These are phyloP conservation scores for Trissonchulus sp. DNA, from an alignment of 2,888 invertebrate genomes.

Conservation along the genomic window DNA sequence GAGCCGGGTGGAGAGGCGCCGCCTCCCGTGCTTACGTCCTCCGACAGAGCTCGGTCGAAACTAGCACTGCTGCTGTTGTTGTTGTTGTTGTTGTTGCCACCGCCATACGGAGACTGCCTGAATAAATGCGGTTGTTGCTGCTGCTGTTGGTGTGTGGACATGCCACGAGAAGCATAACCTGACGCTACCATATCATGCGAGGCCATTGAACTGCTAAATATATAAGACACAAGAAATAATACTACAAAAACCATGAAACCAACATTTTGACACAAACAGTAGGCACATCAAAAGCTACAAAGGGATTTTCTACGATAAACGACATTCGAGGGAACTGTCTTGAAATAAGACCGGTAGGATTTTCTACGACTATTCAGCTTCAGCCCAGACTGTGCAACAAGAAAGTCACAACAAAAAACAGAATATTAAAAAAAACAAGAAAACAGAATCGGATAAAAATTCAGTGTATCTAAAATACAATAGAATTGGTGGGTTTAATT, in stretches of 20 bases:
- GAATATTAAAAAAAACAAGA: too few relatives aligned
- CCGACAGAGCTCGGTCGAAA: not conserved
- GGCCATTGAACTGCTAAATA: slow-evolving; percentile 28
- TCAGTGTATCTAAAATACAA: too few relatives aligned
- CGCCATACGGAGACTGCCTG: slow-evolving; percentile 14
- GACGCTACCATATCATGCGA: slow-evolving; percentile 50
- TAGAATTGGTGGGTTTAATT: too few relatives aligned
- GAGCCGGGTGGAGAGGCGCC: not conserved
- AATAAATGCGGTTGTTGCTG: slow-evolving; percentile 35
- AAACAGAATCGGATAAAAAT: too few relatives aligned
- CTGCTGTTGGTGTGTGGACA: slow-evolving; percentile 41
- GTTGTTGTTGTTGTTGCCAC: slow-evolving; percentile 34
- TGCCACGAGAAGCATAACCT: slow-evolving; percentile 34
- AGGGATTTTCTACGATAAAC: too few relatives aligned
- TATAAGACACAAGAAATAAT: not conserved
- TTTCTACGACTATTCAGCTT: too few relatives aligned
- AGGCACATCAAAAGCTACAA: too few relatives aligned
- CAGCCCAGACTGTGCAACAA: too few relatives aligned
- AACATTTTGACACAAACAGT: slow-evolving; percentile 8
- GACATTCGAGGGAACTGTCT: too few relatives aligned
- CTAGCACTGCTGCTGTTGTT: slow-evolving; percentile 15
- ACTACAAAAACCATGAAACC: too few relatives aligned
- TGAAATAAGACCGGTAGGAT: too few relatives aligned
- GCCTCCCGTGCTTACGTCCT: not conserved
- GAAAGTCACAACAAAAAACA: too few relatives aligned